Conservation (phyloP, 2,113 vertebrate genomes). For the Nasalis larvatus region DNA sequence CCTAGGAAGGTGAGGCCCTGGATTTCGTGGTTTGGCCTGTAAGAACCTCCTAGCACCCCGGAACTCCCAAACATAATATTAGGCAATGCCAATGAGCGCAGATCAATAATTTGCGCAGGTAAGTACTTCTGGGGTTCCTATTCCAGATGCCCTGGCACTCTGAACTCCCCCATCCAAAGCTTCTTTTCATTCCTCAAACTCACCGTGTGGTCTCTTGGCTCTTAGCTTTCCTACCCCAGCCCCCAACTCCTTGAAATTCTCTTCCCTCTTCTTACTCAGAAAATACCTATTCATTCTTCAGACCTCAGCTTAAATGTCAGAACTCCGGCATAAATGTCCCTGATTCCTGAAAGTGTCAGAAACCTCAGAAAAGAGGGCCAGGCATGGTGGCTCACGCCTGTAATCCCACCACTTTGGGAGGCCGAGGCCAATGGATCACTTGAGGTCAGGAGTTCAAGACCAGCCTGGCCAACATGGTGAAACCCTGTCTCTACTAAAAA, state of each 20-base stretch:
- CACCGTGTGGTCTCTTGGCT: background rate
- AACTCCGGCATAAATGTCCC: background rate
- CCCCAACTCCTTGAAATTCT: background rate
- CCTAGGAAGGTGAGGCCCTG: background rate
- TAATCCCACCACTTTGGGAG: no score
- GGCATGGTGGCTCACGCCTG: no score
- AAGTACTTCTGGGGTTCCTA: background rate
- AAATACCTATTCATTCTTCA: background rate
- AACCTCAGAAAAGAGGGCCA: background rate
- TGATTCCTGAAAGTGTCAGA: background rate
- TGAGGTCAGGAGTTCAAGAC: no score
- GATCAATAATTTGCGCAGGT: background rate
- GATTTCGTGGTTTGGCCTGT: background rate
- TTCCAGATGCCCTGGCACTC: background rate
- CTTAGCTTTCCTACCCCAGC: background rate
- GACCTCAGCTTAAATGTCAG: background rate
- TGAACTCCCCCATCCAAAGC: background rate
- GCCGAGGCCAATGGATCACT: no score
- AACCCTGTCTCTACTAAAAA: no score
- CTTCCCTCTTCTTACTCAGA: background rate
- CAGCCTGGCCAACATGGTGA: no score
- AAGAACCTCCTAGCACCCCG: background rate
- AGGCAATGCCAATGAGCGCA: background rate
- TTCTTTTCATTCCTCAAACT: background rate
- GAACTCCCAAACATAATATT: background rate